Base-by-base conservation (phyloP, 1,140 invertebrate genomes). In the Lethrus apterus region DNA sequence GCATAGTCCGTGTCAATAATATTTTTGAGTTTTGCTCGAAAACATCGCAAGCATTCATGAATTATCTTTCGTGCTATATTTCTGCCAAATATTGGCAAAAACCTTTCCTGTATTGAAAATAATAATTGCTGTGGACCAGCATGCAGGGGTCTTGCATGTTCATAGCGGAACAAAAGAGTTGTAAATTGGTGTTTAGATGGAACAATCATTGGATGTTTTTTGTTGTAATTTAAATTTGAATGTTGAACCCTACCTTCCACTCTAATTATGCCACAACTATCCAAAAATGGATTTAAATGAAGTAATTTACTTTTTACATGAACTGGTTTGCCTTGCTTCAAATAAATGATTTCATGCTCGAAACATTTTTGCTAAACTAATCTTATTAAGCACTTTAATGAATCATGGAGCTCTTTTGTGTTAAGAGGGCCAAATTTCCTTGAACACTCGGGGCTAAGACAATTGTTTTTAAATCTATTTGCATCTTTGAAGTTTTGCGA, bases 1-100 rank as follows among this genome's bases (percentile, higher is more conserved):
- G 51, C 54, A 21, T 56, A 61, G 32, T 63, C 60, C 7, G 63
- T 43, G 8, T 61, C 58, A 23, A 13, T 30, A 36, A 51, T 52
- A 4, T 19, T 8, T 43, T 30, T 50, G 20, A 54, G 50, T 20
- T 56, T 55, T 18, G 35, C 21, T 40, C 46, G 40, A 41, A 41
- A 50, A 45, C 60, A 61, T 1, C 13, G 32, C 2, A 58, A 24
- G 44, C 58, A 59, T 19, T 17, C 7, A 9, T 24, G 47, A 5
- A 46, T 38, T n/a, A 52, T 45, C 32, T 50, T 50, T 11, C 38
- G 42, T 14, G 49, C 45, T 7, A 32, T 29, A 35, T 44, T 49
- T 44, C 44, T 17, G 10, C 47, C 51, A 18, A 24, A 29, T 4
- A 59, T 46, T 10, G 42, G 29, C 55, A 57, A 61, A 48, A 42